Conservation (phyloP, 2,113 vertebrate genomes). For the Hipposideros armiger region DNA sequence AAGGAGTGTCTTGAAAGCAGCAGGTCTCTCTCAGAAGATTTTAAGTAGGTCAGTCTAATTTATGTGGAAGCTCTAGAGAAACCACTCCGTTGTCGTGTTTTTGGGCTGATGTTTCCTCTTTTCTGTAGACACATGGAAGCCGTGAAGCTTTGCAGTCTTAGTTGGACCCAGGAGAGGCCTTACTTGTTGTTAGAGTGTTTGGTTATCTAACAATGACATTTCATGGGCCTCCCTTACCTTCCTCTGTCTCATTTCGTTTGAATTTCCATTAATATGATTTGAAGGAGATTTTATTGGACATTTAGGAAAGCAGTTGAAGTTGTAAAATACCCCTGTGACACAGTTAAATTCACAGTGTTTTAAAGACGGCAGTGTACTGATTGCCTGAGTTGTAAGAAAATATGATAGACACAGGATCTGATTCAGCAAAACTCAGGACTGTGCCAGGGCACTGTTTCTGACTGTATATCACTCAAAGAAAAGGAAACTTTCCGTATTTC, state of each 20-base stretch:
- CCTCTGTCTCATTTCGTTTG: not conserved
- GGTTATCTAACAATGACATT: not conserved
- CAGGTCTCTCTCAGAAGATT: not conserved
- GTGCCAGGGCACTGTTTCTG: not conserved
- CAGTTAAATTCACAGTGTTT: slow-evolving; percentile 13
- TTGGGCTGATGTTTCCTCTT: not conserved
- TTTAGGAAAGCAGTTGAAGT: not conserved
- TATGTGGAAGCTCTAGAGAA: not conserved
- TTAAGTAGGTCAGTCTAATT: not conserved
- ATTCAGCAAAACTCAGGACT: not conserved
- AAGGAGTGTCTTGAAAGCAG: not conserved
- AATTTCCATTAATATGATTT: slow-evolving; percentile 10
- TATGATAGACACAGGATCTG: not conserved
- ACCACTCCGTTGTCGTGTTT: not conserved
- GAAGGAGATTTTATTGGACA: not conserved
- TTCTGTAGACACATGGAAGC: not conserved
- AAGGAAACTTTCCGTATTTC: not conserved
- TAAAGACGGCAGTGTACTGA: not conserved
- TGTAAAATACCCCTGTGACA: not conserved
- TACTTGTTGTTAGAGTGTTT: not conserved
- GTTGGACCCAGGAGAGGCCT: not conserved
- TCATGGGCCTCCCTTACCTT: not conserved
- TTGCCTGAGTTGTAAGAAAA: slow-evolving; percentile 8
- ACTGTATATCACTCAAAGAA: not conserved
- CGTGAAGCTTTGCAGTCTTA: not conserved